Base-by-base conservation (phyloP, 1,140 invertebrate genomes). In the Pseudomyrmex concolor region DNA sequence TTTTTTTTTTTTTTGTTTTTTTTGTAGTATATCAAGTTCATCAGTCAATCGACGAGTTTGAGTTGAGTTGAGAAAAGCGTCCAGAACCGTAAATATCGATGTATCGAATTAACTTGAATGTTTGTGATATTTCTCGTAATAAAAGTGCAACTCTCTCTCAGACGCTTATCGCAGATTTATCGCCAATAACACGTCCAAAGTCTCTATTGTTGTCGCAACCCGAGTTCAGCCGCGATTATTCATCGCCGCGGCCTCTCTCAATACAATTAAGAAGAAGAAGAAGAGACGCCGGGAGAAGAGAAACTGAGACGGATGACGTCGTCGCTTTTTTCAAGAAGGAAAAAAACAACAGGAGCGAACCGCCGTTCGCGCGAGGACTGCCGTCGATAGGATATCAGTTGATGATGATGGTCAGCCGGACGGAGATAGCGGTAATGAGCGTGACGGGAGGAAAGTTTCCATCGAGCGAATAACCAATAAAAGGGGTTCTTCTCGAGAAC, bases 371-470 rank as follows among this genome's bases (percentile, higher is more conserved):
- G 50, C 59, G 85, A 55, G 59, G 72, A 84, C 68, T 67, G 84
- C 55, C 85, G 88, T 87, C 85, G 89, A 91, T 89, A 90, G 87
- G 83, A 89, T 91, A 90, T 91, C 90, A 88, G 89, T 82, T 88
- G 89, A 80, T 80, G 89, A 78, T 78, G 76, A 90, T 90, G 89
- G 89, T 90, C 83, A 90, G 86, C 88, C 87, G 84, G 85, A 81
- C 89, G 84, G 68, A 81, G 89, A 91, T 91, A 91, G 87, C 83
- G 84, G 84, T 91, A 91, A 91, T 89, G 89, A 90, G 86, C 84
- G 86, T 84, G 86, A 86, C 76, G 85, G 88, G 85, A 90, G 91
- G 89, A 92, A 91, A 91, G 89, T 91, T 91, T 89, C 91, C 87
- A 92, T 90, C 89, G 86, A 84, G 86, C 87, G 85, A 91, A 91